Conservation (phyloP, 2,888 invertebrate genomes). For the Hyles lineata region DNA sequence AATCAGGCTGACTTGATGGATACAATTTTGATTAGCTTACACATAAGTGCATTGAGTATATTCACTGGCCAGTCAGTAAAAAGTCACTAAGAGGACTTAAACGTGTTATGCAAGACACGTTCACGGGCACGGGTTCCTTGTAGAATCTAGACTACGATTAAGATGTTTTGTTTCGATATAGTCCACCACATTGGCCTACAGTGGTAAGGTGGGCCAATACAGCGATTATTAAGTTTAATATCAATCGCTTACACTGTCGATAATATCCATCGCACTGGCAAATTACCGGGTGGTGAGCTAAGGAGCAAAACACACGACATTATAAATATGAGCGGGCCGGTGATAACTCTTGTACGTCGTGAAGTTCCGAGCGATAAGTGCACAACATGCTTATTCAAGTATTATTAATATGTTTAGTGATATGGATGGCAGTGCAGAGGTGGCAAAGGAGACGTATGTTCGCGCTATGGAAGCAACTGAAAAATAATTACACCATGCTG, state of each 20-base stretch:
- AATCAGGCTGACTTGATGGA: no score
- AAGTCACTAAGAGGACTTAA: no score
- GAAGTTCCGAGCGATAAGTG: background rate
- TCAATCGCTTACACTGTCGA: background rate
- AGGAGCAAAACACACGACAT: background rate
- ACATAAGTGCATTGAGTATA: no score
- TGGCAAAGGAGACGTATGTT: slow-evolving; percentile 27
- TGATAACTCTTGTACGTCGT: background rate
- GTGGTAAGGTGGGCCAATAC: no score
- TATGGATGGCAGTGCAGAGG: slow-evolving; percentile 9
- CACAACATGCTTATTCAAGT: slow-evolving; percentile 1
- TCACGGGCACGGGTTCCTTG: no score
- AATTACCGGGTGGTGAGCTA: background rate
- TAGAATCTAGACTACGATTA: no score
- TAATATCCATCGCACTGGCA: background rate
- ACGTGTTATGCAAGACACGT: no score
- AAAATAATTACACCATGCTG: slow-evolving; percentile 40
- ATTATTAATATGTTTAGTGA: background rate
- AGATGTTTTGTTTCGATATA: no score
- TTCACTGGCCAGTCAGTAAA: no score
- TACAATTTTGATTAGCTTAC: no score
- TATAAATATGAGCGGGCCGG: slow-evolving; percentile 3
- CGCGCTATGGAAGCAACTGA: slow-evolving; percentile 34
- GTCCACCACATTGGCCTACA: no score
- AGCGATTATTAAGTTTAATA: no score